phyloP scores from a whole-genome alignment of 2,888 invertebrate genomes.

The Hyalella azteca region DNA sequence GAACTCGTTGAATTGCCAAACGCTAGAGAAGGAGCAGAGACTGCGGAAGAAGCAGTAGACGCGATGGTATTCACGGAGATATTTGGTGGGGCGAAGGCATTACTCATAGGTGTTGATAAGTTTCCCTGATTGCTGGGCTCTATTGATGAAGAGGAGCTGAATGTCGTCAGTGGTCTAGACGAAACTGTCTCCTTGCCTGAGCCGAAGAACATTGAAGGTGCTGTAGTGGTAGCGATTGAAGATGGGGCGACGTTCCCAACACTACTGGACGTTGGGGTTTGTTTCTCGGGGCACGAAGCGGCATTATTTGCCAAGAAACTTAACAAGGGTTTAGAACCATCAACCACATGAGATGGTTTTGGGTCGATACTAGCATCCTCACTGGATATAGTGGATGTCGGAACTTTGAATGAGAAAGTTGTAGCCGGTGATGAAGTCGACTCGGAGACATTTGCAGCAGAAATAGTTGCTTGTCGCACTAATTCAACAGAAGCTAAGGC shows the following conservation, averaged over 20 bases:
- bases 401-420: constrained; percentile 23
- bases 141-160: too few species aligned
- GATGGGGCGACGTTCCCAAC: neutral
- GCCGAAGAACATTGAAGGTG: too few species aligned
- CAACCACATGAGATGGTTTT: neutral
- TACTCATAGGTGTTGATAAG: too few species aligned
- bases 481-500: neutral
- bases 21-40: too few species aligned
- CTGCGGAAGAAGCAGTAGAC: too few species aligned
- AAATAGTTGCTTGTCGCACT: neutral
- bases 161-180: too few species aligned
- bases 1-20: too few species aligned
- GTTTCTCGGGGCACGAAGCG: neutral
- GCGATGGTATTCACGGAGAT: too few species aligned
- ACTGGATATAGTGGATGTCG: neutral
- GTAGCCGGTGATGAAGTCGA: neutral
- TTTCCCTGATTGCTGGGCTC: too few species aligned
- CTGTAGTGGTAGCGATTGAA: neutral
- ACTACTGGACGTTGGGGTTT: neutral
- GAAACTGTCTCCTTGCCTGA: too few species aligned
- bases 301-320: constrained; percentile 16
- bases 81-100: too few species aligned
- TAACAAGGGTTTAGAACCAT: constrained; percentile 2
- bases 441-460: neutral
- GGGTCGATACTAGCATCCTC: neutral